These are phyloP conservation scores for Pyrocoelia pectoralis DNA, from an alignment of 2,888 invertebrate species.

Conservation along the genomic window DNA sequence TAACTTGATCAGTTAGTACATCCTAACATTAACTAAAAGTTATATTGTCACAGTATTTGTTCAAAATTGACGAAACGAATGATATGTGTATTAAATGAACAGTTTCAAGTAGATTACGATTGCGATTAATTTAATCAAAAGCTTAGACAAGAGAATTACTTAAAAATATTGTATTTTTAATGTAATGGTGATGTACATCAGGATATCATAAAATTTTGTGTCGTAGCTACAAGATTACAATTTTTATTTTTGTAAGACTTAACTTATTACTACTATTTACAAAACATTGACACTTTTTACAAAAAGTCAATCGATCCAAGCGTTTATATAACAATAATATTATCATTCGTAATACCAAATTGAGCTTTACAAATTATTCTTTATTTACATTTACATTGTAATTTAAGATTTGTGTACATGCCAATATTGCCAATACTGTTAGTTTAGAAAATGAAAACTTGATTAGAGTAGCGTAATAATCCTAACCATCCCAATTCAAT, in stretches of 20 bases:
- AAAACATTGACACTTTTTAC: conserved; percentile 26
- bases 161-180: conserved; percentile 15
- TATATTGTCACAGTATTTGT: too few species aligned
- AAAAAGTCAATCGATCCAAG: not conserved
- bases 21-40: too few species aligned
- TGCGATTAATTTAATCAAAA: too few species aligned
- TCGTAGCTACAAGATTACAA: conserved; percentile 18
- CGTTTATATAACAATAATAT: conserved; percentile 8
- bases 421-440: not conserved
- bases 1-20: too few species aligned
- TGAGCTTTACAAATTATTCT: conserved; percentile 14
- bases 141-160: too few species aligned
- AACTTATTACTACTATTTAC: conserved; percentile 27
- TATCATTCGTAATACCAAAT: conserved; percentile 14
- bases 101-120: not conserved
- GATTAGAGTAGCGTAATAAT: not conserved
- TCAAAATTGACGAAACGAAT: too few species aligned
- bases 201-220: conserved; percentile 6
- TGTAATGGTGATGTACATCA: conserved; percentile 6
- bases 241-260: conserved; percentile 9
- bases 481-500: not conserved
- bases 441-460: not conserved
- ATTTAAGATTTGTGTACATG: not conserved
- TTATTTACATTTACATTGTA: conserved; percentile 9
- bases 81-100: not conserved